Evolutionary conservation across 2,888 invertebrate species (phyloP).

Genomic region (Parnassius glacialis): DNA sequence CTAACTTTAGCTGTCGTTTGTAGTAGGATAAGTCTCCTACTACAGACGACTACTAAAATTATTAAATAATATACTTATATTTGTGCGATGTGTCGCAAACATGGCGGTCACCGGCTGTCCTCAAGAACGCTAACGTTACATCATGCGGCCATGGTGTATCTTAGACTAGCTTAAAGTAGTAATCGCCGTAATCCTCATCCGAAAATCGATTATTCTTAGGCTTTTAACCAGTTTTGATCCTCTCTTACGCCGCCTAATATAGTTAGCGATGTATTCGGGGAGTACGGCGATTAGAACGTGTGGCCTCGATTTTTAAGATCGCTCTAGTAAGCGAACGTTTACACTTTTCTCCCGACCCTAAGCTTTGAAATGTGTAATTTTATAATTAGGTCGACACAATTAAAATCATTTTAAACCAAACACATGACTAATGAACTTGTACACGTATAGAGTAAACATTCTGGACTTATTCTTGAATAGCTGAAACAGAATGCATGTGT

Average conservation of each 20-base stretch:
- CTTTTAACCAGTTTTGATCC: slow-evolving; percentile 12
- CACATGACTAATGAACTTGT: background rate
- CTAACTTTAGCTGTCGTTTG: slow-evolving; percentile 8
- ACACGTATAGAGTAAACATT: background rate
- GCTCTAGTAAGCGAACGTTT: slow-evolving; percentile 47
- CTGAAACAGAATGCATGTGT: background rate
- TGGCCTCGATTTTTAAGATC: slow-evolving; percentile 77
- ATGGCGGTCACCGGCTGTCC: slow-evolving; percentile 45
- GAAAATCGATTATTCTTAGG: slow-evolving; percentile 28
- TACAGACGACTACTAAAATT: no score
- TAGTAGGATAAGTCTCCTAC: background rate
- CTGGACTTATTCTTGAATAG: background rate
- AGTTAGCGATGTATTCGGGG: slow-evolving; percentile 30
- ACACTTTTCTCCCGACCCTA: slow-evolving; percentile 54
- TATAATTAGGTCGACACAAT: slow-evolving; percentile 36
- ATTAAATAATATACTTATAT: background rate
- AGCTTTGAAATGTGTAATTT: slow-evolving; percentile 77
- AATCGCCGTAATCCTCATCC: slow-evolving; percentile 55
- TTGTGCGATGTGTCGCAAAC: slow-evolving; percentile 16
- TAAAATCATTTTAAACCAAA: background rate
- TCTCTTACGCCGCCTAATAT: slow-evolving; percentile 33
- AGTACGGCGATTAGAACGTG: slow-evolving; percentile 55
- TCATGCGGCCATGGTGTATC: slow-evolving; percentile 79
- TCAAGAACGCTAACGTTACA: slow-evolving; percentile 61
- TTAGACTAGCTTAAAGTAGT: slow-evolving; percentile 55